Evolutionary conservation across 2,888 invertebrate species (phyloP).

Genomic region (Tipula lateralis): DNA sequence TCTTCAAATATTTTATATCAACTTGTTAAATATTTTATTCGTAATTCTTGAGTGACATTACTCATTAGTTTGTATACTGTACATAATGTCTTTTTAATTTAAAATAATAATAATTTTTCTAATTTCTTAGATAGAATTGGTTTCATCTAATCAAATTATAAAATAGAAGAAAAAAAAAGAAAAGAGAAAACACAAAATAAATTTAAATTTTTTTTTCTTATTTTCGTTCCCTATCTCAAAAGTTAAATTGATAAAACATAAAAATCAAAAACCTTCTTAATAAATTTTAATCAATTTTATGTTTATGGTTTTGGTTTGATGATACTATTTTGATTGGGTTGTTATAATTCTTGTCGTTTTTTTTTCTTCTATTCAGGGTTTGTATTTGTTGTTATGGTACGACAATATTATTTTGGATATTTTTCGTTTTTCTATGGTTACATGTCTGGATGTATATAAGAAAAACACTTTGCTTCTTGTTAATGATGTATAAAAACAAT

Average conservation of each 20-base stretch:
- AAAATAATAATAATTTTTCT: not conserved
- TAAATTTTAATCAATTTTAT: conserved; percentile 24
- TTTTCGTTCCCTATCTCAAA: conserved; percentile 7
- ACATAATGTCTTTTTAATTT: not conserved
- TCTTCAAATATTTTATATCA: not conserved
- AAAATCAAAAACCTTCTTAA: conserved; percentile 11
- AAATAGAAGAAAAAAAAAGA: not conserved
- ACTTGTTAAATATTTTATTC: not conserved
- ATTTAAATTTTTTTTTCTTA: not conserved
- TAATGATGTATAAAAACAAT: not conserved
- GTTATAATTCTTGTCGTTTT: not conserved
- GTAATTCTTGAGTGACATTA: not conserved
- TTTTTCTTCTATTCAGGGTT: too few relatives aligned
- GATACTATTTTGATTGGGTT: conserved; percentile 7
- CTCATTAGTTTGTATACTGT: not conserved
- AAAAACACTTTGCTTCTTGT: not conserved
- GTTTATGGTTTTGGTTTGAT: conserved; percentile 24
- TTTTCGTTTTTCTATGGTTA: not conserved
- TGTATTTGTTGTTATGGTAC: not conserved
- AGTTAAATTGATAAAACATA: conserved; percentile 19
- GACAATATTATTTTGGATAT: not conserved
- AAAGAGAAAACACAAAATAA: not conserved
- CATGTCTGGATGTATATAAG: not conserved
- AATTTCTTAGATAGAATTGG: conserved; percentile 9
- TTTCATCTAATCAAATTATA: conserved; percentile 24